Base-by-base conservation (phyloP, 2,888 invertebrate species). In the Spodoptera littoralis region DNA sequence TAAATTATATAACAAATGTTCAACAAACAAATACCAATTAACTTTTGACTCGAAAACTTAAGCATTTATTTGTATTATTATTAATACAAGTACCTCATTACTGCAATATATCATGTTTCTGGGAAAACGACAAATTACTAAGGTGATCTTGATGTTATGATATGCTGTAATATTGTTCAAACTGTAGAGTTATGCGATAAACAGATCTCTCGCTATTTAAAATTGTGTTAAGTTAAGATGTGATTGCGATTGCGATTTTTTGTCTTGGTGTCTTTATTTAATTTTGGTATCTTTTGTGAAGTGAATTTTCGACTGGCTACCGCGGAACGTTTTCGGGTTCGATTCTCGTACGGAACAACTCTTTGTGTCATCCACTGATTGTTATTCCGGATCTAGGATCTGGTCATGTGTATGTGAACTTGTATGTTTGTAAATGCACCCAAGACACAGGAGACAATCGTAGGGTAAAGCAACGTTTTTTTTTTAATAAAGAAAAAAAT, bases 71-170 rank as follows among this genome's bases (percentile, higher is more conserved):
- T 68, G 63, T 73, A 78, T 70, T 70, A 80, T 64, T 69, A 73
- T 79, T 77, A 67, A 65, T 70, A 56, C 60, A 70, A 73, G 58
- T 46, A 46, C 67, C 86, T 87, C 87, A 88, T 90, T 89, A 89
- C 81, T 76, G 74, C 79, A 48, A 59, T 73, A 84, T 77, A 84
- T 79, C 78, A 68, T 71, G 67, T 79, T 89, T 88, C 90, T 89
- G 90, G 82, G 92, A 91, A 92, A 88, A 89, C 79, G 77, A 84
- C 90, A 86, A 90, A 92, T 91, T 90, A 90, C 83, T 85, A 91
- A 90, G 88, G 86, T 86, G 82, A 88, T 88, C 90, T 79, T 85
- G 87, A 87, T 89, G 77, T 82, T 62, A 77, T 77, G 85, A 86
- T 85, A 85, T 65, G 70, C 73, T 71, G 70, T 79, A 78, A 79